phyloP scores from a whole-genome alignment of 1,140 invertebrate genomes.

The Hyles euphorbiae region DNA sequence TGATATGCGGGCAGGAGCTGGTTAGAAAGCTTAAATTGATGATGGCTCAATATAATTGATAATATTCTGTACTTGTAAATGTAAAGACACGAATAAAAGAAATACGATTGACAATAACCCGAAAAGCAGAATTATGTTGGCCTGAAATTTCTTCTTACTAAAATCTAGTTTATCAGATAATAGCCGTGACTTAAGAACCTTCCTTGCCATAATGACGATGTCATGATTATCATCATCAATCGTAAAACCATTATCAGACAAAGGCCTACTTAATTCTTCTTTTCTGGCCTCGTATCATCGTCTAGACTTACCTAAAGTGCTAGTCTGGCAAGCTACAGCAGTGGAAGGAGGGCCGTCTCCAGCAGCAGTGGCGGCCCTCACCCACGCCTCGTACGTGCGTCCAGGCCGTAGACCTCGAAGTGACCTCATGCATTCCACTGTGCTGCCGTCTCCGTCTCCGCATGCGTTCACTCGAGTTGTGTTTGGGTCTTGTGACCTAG shows the following conservation, averaged over 20 bases:
- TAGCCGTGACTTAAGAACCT: too few species aligned
- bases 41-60: not conserved
- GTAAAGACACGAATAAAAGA: too few species aligned
- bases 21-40: constrained; percentile 6
- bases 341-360: constrained; percentile 82
- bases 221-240: too few species aligned
- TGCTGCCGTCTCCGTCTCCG: constrained; percentile 41
- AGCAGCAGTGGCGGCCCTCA: constrained; percentile 85
- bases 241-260: too few species aligned
- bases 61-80: too few species aligned
- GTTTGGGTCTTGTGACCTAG: constrained; percentile 76
- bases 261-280: too few species aligned
- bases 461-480: constrained; percentile 60
- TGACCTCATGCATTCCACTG: constrained; percentile 63
- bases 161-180: too few species aligned
- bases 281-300: too few species aligned
- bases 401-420: constrained; percentile 80
- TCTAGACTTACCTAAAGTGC: constrained; percentile 50
- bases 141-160: too few species aligned
- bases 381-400: constrained; percentile 90
- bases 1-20: constrained; percentile 69
- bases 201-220: too few species aligned
- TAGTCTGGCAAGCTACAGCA: constrained; percentile 64
- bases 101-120: too few species aligned
- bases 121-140: too few species aligned